Evolutionary conservation across 1,140 invertebrate genomes (phyloP).

Genomic region (Bombus superbus): DNA sequence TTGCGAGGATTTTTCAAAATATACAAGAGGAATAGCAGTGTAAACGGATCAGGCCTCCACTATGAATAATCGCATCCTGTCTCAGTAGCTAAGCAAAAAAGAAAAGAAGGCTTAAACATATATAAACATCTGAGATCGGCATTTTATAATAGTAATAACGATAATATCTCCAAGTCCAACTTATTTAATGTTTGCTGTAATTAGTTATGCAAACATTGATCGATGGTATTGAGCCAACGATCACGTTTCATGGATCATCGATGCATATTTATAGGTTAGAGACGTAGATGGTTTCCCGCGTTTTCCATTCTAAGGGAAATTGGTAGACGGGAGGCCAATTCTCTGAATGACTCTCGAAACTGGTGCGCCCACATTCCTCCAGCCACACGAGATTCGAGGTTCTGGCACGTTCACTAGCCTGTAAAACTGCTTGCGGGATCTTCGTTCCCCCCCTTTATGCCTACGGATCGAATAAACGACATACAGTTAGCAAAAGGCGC

Average conservation of each 20-base stretch:
- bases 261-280: constrained; percentile 10
- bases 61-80: constrained; percentile 50
- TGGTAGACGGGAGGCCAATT: constrained; percentile 61
- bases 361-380: constrained; percentile 74
- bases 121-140: neutral
- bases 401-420: constrained; percentile 36
- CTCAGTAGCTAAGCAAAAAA: constrained; percentile 27
- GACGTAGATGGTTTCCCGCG: neutral
- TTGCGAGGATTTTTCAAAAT: constrained; percentile 36
- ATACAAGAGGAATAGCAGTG: constrained; percentile 8
- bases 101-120: neutral
- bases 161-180: neutral
- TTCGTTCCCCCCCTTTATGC: neutral
- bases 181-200: neutral
- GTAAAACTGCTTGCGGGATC: constrained; percentile 40
- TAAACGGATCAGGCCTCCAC: constrained; percentile 34
- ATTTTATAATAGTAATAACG: constrained; percentile 1
- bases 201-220: neutral
- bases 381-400: constrained; percentile 42
- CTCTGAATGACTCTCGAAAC: constrained; percentile 73
- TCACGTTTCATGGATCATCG: neutral
- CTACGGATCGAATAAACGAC: constrained; percentile 1
- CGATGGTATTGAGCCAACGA: no score
- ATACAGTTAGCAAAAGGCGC: neutral
- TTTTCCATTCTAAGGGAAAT: constrained; percentile 42